phyloP scores from a whole-genome alignment of 2,797 vertebrate species.

The Diplodus sargus region DNA sequence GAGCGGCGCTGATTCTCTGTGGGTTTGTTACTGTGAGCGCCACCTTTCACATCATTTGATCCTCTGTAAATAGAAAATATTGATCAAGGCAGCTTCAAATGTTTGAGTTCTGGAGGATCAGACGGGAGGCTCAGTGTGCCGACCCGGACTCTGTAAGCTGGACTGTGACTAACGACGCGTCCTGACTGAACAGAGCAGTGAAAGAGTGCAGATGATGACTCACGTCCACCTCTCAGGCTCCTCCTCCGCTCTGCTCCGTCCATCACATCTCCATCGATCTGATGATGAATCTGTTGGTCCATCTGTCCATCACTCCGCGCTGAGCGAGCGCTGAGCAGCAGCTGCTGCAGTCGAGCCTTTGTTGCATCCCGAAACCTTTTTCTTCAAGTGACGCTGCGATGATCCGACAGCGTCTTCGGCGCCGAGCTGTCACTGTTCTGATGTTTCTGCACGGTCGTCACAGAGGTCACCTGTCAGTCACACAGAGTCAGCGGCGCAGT shows the following conservation, averaged over 20 bases:
- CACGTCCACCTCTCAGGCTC: neutral
- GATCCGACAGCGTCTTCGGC: neutral
- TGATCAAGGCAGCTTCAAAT: neutral
- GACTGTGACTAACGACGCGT: neutral
- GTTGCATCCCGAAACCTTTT: neutral
- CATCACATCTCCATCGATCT: slow-evolving; percentile 44
- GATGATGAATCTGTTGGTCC: slow-evolving; percentile 31
- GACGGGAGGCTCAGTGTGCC: neutral
- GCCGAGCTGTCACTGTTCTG: neutral
- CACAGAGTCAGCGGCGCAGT: neutral
- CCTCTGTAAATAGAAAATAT: neutral
- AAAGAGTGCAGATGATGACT: neutral
- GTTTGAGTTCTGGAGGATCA: neutral
- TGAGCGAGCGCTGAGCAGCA: neutral
- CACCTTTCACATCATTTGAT: neutral
- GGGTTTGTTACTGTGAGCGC: neutral
- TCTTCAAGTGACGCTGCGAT: neutral
- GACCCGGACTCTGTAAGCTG: neutral
- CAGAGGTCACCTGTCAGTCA: neutral
- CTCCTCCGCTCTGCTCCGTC: slow-evolving; percentile 34
- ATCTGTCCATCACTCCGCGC: slow-evolving; percentile 2
- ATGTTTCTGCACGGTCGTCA: neutral
- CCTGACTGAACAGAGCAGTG: neutral
- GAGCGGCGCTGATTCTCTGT: neutral
- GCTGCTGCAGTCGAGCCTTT: neutral